Percentiles rank a stretch among this genome's conserved stretches.
Evolutionary conservation across 2,888 invertebrate genomes (phyloP).

Genomic region (Siphlonurus alternatus): DNA sequence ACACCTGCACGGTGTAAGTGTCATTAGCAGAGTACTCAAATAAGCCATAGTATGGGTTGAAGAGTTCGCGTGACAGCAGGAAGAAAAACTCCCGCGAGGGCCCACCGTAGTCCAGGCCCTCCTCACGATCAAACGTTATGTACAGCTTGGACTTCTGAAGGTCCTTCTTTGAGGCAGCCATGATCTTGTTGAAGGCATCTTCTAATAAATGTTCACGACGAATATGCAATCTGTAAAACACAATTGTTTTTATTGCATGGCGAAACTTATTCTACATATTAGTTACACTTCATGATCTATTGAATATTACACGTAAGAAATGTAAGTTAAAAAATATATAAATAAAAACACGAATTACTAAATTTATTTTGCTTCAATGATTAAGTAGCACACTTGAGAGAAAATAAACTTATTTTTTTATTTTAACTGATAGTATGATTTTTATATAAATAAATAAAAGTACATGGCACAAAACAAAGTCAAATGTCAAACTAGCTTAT

Average conservation of each 20-base stretch:
- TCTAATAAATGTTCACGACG: conserved; percentile 83
- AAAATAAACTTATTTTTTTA: too few species aligned
- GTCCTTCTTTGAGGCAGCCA: conserved; percentile 91
- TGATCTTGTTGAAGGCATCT: conserved; percentile 91
- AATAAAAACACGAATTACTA: neutral
- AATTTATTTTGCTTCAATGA: too few species aligned
- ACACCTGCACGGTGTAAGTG: conserved; percentile 89
- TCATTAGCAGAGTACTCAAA: conserved; percentile 98
- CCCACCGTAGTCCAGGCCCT: conserved; percentile 94
- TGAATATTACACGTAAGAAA: too few species aligned
- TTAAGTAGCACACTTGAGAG: too few species aligned
- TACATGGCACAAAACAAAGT: too few species aligned
- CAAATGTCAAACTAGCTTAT: too few species aligned
- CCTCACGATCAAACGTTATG: conserved; percentile 88
- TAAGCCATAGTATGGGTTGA: conserved; percentile 95
- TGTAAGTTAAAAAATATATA: neutral
- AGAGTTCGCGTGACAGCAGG: conserved; percentile 86
- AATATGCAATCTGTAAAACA: conserved; percentile 61
- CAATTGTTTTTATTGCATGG: too few species aligned
- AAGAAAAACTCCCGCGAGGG: conserved; percentile 97
- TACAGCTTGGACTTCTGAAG: conserved; percentile 88
- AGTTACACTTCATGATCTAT: too few species aligned
- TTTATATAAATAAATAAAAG: too few species aligned
- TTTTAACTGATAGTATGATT: too few species aligned
- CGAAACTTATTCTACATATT: too few species aligned